Evolutionary conservation across 2,797 vertebrate genomes (phyloP), one percentile per base, ranked within the genome.

Genomic region (Erethizon dorsatum): DNA sequence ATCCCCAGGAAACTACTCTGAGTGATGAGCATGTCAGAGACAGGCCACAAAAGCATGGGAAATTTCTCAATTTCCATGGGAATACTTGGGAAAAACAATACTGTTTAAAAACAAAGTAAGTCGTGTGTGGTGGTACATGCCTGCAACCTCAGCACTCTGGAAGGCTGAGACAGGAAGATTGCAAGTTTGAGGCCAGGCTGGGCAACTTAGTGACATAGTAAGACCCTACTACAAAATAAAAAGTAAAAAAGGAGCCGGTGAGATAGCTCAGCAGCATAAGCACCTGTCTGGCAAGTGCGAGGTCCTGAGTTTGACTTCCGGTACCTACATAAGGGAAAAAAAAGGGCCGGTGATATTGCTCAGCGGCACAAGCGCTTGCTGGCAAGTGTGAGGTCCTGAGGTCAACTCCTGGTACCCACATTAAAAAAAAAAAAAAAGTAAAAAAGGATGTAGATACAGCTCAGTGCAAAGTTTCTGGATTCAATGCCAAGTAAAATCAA

Each of bases 1-100:
- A 69, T 77, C 56, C 80, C 57, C 67, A 54, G 11, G 54, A 69
- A 84, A 75, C 65, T 87, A 45, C 54, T 69, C 41, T 79, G 86
- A 83, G 41, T 73, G 67, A 94, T 61, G 82, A 82, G 28, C 54
- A 12, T 84, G 87, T 95, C 90, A 88, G 82, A 67, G 33, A 52
- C 26, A 50, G 82, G 52, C 56, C 52, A n/a, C 9, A 33, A 77
- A 92, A 95, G 28, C 97, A 57, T 97, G 98, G 91, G 96, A 98
- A 97, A 90, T 31, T n/a, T 77, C 50, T 63, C 65, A 24, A 17
- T 71, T 89, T 97, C 91, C 91, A 75, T 4, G 50, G 89, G 77
- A 97, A 84, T 45, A 59, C 67, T 95, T 88, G 67, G 86, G 86
- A 86, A 97, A 97, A 92, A 83, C 57, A 95, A 61, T 78, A 10